A percentile compares a stretch with the other conserved stretches of the same genome.
phyloP scores from a whole-genome alignment of 1,140 invertebrate genomes.

The Arion vulgaris region DNA sequence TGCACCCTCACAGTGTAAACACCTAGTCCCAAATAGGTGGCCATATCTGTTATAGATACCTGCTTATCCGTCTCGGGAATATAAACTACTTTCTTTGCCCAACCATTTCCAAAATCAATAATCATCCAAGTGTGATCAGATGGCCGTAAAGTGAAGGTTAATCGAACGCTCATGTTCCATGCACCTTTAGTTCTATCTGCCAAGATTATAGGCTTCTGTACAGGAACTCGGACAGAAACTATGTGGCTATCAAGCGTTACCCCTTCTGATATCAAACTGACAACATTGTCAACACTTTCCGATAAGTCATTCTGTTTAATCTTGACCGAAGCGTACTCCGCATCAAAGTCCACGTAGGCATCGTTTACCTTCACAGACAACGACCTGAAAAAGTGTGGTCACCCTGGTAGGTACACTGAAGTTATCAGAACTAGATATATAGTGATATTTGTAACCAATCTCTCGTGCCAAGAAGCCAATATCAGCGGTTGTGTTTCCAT shows the following conservation, averaged over 20 bases:
- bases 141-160: conserved; percentile 52
- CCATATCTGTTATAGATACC: conserved; percentile 40
- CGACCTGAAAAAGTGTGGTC: conserved; percentile 40
- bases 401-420: conserved; percentile 43
- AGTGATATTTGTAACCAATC: conserved; percentile 41
- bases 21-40: conserved; percentile 56
- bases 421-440: conserved; percentile 21
- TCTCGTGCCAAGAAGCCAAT: conserved; percentile 45
- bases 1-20: conserved; percentile 55
- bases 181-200: conserved; percentile 43
- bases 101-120: conserved; percentile 57
- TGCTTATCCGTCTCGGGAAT: conserved; percentile 42
- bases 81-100: conserved; percentile 49
- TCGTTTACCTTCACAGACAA: conserved; percentile 18
- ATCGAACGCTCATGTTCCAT: conserved; percentile 56
- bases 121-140: conserved; percentile 58
- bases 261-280: conserved; percentile 42
- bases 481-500: conserved; percentile 42
- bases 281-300: conserved; percentile 47
- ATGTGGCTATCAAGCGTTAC: conserved; percentile 45
- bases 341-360: not conserved
- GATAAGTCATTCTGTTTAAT: not conserved
- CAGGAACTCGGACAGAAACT: conserved; percentile 46
- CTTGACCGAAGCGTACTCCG: not conserved
- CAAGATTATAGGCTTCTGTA: conserved; percentile 45